Percentiles rank a stretch among this genome's conserved stretches.
Conservation (phyloP, 2,888 invertebrate genomes). For the Mythimna pallens region DNA sequence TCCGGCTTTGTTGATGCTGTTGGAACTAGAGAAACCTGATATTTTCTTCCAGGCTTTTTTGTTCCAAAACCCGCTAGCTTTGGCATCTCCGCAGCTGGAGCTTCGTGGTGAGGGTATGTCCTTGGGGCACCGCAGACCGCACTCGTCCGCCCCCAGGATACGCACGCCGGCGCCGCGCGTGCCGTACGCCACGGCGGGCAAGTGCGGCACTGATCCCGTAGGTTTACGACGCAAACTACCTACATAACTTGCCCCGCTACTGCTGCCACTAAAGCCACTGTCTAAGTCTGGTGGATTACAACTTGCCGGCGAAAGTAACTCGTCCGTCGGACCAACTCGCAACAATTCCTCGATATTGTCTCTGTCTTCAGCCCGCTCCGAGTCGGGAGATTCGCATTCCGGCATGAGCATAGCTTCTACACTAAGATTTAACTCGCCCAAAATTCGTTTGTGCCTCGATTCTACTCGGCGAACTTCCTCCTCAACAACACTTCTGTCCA, state of each 20-base stretch:
- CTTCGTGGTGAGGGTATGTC: constrained; percentile 85
- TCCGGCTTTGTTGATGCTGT: constrained; percentile 93
- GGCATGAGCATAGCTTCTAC: constrained; percentile 98
- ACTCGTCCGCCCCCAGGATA: constrained; percentile 86
- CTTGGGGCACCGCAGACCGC: constrained; percentile 82
- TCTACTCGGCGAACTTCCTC: constrained; percentile 96
- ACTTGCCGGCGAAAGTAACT: constrained; percentile 93
- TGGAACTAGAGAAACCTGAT: constrained; percentile 93
- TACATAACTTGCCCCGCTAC: constrained; percentile 95
- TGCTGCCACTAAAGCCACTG: constrained; percentile 96
- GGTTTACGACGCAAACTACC: constrained; percentile 92
- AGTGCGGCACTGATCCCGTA: constrained; percentile 87
- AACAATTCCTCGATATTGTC: constrained; percentile 92
- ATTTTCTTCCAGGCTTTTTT: constrained; percentile 95
- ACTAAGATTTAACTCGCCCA: constrained; percentile 96
- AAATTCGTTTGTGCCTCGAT: constrained; percentile 94
- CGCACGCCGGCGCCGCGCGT: constrained; percentile 88
- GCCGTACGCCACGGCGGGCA: constrained; percentile 89
- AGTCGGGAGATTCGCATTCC: constrained; percentile 92
- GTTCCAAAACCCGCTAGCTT: constrained; percentile 92
- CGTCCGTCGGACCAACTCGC: constrained; percentile 93
- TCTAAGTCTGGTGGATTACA: constrained; percentile 93
- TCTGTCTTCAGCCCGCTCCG: constrained; percentile 91
- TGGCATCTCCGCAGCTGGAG: constrained; percentile 88
- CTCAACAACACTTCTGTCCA: constrained; percentile 94